These are phyloP conservation scores for Drosophila mercatorum DNA, from an alignment of 2,888 invertebrate genomes.

Conservation along the genomic window DNA sequence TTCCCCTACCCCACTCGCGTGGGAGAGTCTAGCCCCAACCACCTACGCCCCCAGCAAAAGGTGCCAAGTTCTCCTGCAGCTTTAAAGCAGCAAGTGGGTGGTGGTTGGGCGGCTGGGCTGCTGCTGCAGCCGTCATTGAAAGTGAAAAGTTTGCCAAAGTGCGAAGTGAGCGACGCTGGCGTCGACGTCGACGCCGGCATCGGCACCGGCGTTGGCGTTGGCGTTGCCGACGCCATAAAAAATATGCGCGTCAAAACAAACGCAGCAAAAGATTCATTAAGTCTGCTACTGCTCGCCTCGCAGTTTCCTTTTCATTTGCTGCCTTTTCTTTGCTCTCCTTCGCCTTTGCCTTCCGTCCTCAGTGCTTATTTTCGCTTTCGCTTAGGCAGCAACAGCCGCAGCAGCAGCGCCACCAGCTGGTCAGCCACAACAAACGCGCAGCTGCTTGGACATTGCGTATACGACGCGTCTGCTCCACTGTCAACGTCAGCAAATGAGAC, in stretches of 20 bases:
- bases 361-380: constrained; percentile 3
- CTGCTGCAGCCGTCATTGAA: constrained; percentile 47
- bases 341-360: neutral
- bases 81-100: constrained; percentile 21
- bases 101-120: neutral
- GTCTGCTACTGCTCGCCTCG: constrained; percentile 26
- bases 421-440: constrained; percentile 8
- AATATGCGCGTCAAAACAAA: constrained; percentile 72
- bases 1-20: too few species aligned
- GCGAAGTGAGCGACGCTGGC: constrained; percentile 50
- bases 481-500: neutral
- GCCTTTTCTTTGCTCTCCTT: constrained; percentile 2
- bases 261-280: constrained; percentile 68
- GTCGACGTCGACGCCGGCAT: constrained; percentile 23
- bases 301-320: constrained; percentile 20
- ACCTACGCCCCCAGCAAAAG: constrained; percentile 41
- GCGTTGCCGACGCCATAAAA: constrained; percentile 47
- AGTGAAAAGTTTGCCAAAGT: constrained; percentile 77
- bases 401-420: constrained; percentile 26
- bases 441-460: constrained; percentile 32
- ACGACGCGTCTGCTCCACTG: constrained; percentile 16
- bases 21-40: neutral
- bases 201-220: neutral
- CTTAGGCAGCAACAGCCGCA: neutral
- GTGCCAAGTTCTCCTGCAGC: constrained; percentile 63